Percentiles rank a stretch among this genome's conserved stretches.
Conservation (phyloP, 1,140 invertebrate genomes). For the Cardiocondyla obscurior region DNA sequence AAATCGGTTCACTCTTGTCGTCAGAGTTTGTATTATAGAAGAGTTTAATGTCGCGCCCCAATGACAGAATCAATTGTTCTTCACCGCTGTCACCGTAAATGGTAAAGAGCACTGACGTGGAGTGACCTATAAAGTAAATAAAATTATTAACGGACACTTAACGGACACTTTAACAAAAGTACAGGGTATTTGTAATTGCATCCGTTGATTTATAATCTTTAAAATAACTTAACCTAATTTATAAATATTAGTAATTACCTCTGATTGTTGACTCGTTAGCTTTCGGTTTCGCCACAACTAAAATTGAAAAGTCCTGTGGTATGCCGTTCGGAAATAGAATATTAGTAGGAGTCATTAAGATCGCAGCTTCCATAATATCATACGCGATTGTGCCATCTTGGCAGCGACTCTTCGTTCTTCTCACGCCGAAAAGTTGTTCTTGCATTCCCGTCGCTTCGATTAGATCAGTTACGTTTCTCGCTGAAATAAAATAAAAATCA, state of each 20-base stretch:
- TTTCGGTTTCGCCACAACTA: constrained; percentile 1
- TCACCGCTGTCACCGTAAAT: constrained; percentile 90
- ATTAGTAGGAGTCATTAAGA: constrained; percentile 7
- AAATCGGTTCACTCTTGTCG: constrained; percentile 84
- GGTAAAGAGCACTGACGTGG: constrained; percentile 1
- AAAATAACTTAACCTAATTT: background rate
- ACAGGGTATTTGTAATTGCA: background rate
- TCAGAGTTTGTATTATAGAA: constrained; percentile 86
- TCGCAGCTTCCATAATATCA: background rate
- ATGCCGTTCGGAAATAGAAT: background rate
- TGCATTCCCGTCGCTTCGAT: constrained; percentile 17
- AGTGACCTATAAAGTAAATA: background rate
- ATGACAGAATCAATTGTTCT: constrained; percentile 88
- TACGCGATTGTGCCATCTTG: background rate
- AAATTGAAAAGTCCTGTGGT: constrained; percentile 19
- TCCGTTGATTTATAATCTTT: constrained; percentile 5
- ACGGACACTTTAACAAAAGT: background rate
- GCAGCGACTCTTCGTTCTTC: constrained; percentile 3
- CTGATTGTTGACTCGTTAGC: background rate
- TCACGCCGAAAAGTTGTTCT: background rate
- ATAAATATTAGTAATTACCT: background rate
- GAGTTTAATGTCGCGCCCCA: constrained; percentile 88
- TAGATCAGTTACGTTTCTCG: constrained; percentile 3
- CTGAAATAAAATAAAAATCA: no score
- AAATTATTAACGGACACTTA: background rate